Conservation (phyloP, 1,140 invertebrate genomes). For the Camponotus floridanus region DNA sequence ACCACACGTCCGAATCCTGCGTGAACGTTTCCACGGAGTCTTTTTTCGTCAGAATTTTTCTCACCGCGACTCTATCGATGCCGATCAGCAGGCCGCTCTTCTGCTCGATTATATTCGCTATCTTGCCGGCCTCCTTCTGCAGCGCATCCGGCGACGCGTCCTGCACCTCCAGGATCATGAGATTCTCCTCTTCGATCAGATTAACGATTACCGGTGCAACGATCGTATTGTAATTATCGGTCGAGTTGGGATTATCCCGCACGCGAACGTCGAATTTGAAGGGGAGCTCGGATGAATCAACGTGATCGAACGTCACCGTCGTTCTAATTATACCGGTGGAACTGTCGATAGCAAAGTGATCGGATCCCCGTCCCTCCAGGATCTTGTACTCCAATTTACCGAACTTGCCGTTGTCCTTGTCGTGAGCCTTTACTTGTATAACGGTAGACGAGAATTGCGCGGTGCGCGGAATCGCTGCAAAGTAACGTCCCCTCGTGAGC, state of each 20-base stretch:
- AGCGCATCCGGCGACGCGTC: conserved; percentile 91
- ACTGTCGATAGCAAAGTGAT: conserved; percentile 91
- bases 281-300: conserved; percentile 89
- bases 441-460: conserved; percentile 91
- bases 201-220: conserved; percentile 91
- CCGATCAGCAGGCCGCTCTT: conserved; percentile 91
- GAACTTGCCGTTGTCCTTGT: conserved; percentile 93
- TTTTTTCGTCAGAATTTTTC: conserved; percentile 90
- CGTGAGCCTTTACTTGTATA: conserved; percentile 92
- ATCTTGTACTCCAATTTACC: conserved; percentile 92
- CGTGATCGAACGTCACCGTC: conserved; percentile 90
- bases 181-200: conserved; percentile 89
- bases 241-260: conserved; percentile 90
- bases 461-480: conserved; percentile 90
- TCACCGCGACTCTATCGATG: conserved; percentile 91
- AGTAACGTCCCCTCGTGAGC: conserved; percentile 88
- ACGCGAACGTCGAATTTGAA: conserved; percentile 92
- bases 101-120: conserved; percentile 91
- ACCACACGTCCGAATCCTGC: conserved; percentile 94
- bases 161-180: conserved; percentile 92
- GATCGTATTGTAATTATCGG: conserved; percentile 88
- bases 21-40: conserved; percentile 91
- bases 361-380: conserved; percentile 87
- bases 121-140: conserved; percentile 88
- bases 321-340: conserved; percentile 92